Conservation (phyloP, 2,797 vertebrate genomes). For the Betta splendens region DNA sequence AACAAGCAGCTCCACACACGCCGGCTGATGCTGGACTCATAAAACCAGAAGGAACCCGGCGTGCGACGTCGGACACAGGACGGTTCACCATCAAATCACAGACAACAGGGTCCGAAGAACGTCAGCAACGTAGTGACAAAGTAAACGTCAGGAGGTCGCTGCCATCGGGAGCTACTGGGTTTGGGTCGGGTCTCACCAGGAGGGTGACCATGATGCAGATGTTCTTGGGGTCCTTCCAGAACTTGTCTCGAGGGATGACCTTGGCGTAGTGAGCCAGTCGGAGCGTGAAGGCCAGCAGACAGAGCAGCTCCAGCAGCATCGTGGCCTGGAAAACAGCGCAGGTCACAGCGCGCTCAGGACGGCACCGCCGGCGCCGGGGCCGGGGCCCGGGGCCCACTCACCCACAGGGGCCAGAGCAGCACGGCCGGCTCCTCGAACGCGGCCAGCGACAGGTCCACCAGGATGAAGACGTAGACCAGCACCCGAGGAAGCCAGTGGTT, state of each 20-base stretch:
- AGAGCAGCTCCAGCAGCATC: conserved; percentile 85
- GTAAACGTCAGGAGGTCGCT: no score
- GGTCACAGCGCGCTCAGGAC: no score
- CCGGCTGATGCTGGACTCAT: no score
- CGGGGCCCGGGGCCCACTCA: no score
- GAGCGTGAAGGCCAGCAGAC: conserved; percentile 84
- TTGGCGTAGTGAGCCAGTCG: conserved; percentile 88
- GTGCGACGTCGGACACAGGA: no score
- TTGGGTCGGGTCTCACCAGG: conserved; percentile 74
- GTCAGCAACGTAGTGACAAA: no score
- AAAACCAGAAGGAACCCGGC: no score
- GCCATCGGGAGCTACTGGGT: no score
- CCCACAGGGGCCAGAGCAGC: conserved; percentile 84
- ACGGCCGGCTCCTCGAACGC: conserved; percentile 91
- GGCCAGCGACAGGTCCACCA: conserved; percentile 86
- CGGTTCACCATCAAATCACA: no score
- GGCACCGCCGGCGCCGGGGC: no score
- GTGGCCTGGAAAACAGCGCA: conserved; percentile 84
- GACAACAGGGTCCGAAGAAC: no score
- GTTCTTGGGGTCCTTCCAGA: conserved; percentile 96
- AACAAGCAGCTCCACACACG: no score
- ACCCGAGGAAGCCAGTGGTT: conserved; percentile 87
- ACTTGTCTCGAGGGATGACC: conserved; percentile 83
- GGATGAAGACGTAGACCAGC: conserved; percentile 87
- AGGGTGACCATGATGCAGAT: conserved; percentile 90